phyloP scores from a whole-genome alignment of 1,140 invertebrate genomes.

The Nasonia vitripennis region DNA sequence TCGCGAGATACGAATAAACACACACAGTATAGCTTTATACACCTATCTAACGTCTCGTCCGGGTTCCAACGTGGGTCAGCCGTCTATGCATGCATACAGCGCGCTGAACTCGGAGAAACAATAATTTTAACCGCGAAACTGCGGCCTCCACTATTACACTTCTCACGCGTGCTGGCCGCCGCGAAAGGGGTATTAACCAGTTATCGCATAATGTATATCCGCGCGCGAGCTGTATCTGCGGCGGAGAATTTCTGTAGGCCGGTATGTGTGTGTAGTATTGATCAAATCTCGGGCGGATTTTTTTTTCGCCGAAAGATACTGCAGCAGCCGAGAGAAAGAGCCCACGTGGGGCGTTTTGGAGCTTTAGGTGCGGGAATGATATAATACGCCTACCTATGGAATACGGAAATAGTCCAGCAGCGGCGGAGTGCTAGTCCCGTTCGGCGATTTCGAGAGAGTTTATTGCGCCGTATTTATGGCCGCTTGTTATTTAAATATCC shows the following conservation, averaged over 20 bases:
- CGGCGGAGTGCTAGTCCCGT: not conserved
- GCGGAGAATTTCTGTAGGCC: not conserved
- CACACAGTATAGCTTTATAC: not conserved
- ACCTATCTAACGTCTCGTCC: not conserved
- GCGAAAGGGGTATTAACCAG: conserved; percentile 4
- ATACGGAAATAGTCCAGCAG: not conserved
- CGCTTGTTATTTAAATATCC: conserved; percentile 29
- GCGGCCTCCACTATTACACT: conserved; percentile 17
- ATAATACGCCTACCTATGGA: not conserved
- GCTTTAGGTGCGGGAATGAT: not conserved
- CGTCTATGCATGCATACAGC: not conserved
- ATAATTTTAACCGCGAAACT: conserved; percentile 25
- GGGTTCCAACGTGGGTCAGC: not conserved
- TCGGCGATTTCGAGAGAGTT: conserved; percentile 7
- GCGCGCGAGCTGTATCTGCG: not conserved
- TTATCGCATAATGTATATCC: not conserved
- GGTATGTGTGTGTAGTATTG: too few species aligned
- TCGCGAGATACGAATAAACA: not conserved
- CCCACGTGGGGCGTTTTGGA: not conserved
- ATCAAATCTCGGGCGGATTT: too few species aligned
- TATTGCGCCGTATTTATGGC: conserved; percentile 5
- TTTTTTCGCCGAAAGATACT: not conserved
- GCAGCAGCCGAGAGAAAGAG: not conserved
- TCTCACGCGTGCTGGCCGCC: not conserved
- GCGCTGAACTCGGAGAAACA: not conserved